Evolutionary conservation across 2,888 invertebrate species (phyloP).

Genomic region (Tromatobia lineatoria): DNA sequence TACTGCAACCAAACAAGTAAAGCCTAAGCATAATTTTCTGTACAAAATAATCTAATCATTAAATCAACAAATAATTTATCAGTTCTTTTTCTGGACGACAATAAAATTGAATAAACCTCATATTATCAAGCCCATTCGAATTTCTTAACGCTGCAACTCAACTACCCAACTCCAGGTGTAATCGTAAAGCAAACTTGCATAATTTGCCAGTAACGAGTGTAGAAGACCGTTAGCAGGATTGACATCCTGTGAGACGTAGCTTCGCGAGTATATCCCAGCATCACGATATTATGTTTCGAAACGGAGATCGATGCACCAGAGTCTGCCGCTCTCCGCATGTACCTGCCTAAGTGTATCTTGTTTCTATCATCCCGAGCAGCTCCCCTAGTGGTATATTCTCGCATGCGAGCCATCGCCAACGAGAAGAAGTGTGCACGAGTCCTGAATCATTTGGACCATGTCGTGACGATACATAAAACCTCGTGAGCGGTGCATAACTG

Average conservation of each 20-base stretch:
- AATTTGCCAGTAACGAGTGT: conserved; percentile 48
- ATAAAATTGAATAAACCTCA: background rate
- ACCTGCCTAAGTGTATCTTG: conserved; percentile 9
- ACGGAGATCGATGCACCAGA: conserved; percentile 57
- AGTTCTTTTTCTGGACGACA: too few relatives aligned
- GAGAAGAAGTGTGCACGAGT: conserved; percentile 46
- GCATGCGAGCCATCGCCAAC: conserved; percentile 32
- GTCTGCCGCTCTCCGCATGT: conserved; percentile 22
- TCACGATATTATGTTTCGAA: conserved; percentile 56
- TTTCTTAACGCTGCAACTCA: background rate
- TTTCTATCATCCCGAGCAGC: conserved; percentile 44
- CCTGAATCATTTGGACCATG: conserved; percentile 72
- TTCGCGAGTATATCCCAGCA: conserved; percentile 22
- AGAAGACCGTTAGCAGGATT: conserved; percentile 32
- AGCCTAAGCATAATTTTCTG: too few relatives aligned
- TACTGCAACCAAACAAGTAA: too few relatives aligned
- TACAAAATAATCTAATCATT: too few relatives aligned
- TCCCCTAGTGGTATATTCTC: background rate
- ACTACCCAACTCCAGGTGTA: background rate
- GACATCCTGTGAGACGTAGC: conserved; percentile 43
- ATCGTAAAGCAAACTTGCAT: conserved; percentile 22
- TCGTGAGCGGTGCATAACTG: conserved; percentile 71
- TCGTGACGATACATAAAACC: conserved; percentile 72
- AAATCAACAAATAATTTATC: too few relatives aligned
- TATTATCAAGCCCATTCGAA: background rate